Evolutionary conservation across 2,888 invertebrate genomes (phyloP).

Genomic region (Acleris holmiana): DNA sequence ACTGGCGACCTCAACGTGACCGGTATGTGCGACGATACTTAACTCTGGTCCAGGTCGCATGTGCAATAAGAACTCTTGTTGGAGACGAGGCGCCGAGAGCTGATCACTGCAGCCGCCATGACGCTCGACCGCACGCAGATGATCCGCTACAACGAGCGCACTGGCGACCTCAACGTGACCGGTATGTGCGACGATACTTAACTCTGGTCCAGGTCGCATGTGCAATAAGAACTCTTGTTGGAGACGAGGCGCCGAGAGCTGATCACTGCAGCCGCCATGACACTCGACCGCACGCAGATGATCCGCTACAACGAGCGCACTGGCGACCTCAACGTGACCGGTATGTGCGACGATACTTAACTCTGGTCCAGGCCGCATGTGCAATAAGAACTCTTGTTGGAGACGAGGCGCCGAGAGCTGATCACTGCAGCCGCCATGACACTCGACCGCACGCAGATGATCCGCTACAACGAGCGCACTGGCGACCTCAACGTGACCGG

Average conservation of each 20-base stretch:
- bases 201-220: slow-evolving; percentile 34
- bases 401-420: too few species aligned
- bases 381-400: too few species aligned
- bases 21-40: slow-evolving; percentile 57
- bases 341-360: slow-evolving; percentile 48
- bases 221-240: slow-evolving; percentile 91
- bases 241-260: too few species aligned
- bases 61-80: slow-evolving; percentile 91
- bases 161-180: slow-evolving; percentile 91
- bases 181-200: slow-evolving; percentile 57
- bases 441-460: too few species aligned
- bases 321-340: slow-evolving; percentile 91
- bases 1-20: slow-evolving; percentile 92
- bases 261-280: too few species aligned
- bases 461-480: too few species aligned
- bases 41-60: slow-evolving; percentile 51
- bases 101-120: too few species aligned
- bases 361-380: too few species aligned
- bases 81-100: too few species aligned
- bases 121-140: slow-evolving; percentile 94
- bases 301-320: slow-evolving; percentile 94
- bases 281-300: slow-evolving; percentile 96
- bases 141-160: slow-evolving; percentile 94
- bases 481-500: too few species aligned
- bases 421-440: too few species aligned